These are phyloP conservation scores for Aphelenchoides fujianensis DNA, from an alignment of 1,140 invertebrate genomes.

Conservation along the genomic window DNA sequence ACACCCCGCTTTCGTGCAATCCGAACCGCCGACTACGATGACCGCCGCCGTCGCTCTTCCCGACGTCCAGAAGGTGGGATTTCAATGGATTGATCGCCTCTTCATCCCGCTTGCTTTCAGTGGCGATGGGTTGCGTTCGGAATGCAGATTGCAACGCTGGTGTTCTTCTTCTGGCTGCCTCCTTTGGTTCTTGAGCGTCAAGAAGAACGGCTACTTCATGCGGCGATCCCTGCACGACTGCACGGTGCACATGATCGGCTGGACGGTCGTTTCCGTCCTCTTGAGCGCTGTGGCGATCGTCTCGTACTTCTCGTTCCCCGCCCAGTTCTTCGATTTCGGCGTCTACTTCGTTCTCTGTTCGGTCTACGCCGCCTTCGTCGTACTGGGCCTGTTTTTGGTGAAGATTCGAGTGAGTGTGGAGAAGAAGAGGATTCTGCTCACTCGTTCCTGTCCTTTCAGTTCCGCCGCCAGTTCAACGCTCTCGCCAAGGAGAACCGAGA, in stretches of 20 bases:
- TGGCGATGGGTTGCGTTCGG: not conserved
- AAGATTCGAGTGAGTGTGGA: too few species aligned
- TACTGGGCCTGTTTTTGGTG: not conserved
- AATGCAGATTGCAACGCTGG: not conserved
- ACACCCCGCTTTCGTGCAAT: too few species aligned
- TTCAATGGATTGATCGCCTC: not conserved
- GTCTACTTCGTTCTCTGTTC: conserved; percentile 1
- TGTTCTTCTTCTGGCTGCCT: conserved; percentile 8
- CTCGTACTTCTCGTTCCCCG: not conserved
- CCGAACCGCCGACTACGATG: too few species aligned
- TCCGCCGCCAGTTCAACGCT: not conserved
- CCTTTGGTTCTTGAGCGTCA: not conserved
- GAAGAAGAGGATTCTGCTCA: too few species aligned
- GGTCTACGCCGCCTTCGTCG: not conserved
- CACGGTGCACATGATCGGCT: not conserved
- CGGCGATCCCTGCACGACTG: not conserved
- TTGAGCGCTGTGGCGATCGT: not conserved
- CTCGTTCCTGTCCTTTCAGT: not conserved
- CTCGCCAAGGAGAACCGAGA: not conserved
- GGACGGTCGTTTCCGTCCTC: not conserved
- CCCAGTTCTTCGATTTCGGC: not conserved
- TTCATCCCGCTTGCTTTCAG: not conserved
- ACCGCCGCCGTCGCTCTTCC: too few species aligned
- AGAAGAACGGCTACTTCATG: not conserved
- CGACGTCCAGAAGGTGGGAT: too few species aligned